Percentiles rank a stretch among this genome's conserved stretches.
Evolutionary conservation across 1,140 invertebrate species (phyloP).

Genomic region (Phocides pigmalion): DNA sequence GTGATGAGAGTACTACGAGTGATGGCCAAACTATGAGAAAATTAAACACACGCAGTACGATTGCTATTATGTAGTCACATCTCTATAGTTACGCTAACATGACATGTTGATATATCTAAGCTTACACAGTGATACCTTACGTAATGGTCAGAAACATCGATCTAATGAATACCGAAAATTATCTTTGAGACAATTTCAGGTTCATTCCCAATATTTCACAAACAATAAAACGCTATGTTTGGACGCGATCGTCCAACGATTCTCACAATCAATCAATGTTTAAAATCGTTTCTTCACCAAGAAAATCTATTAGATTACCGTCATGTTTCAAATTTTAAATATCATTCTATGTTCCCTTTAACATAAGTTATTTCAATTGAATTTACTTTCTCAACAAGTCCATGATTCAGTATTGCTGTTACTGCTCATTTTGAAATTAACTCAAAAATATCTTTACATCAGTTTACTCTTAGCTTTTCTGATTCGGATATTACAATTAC

Average conservation of each 20-base stretch:
- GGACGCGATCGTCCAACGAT: constrained; percentile 82
- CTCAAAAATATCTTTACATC: neutral
- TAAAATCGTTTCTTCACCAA: neutral
- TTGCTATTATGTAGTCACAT: constrained; percentile 63
- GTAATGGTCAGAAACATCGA: constrained; percentile 73
- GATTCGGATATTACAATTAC: neutral
- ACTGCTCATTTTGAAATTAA: neutral
- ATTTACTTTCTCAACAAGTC: constrained; percentile 17
- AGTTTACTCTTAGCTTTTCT: neutral
- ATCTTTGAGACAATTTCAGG: constrained; percentile 60
- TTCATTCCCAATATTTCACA: constrained; percentile 52
- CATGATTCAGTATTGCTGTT: constrained; percentile 11
- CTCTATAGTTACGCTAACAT: constrained; percentile 74
- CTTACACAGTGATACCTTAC: constrained; percentile 78
- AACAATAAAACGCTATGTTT: constrained; percentile 58
- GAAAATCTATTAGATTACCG: neutral
- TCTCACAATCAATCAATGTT: constrained; percentile 35
- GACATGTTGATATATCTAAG: constrained; percentile 72
- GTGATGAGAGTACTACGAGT: constrained; percentile 18
- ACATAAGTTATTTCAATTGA: neutral
- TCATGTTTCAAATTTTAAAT: constrained; percentile 5
- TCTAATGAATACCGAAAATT: constrained; percentile 69
- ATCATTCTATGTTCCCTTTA: neutral
- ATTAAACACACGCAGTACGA: constrained; percentile 51
- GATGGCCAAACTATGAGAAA: constrained; percentile 36